Percentiles rank a stretch among this genome's conserved stretches.
These are phyloP conservation scores for Trachymyrmex cornetzi DNA, from an alignment of 1,140 invertebrate species.

Conservation along the genomic window DNA sequence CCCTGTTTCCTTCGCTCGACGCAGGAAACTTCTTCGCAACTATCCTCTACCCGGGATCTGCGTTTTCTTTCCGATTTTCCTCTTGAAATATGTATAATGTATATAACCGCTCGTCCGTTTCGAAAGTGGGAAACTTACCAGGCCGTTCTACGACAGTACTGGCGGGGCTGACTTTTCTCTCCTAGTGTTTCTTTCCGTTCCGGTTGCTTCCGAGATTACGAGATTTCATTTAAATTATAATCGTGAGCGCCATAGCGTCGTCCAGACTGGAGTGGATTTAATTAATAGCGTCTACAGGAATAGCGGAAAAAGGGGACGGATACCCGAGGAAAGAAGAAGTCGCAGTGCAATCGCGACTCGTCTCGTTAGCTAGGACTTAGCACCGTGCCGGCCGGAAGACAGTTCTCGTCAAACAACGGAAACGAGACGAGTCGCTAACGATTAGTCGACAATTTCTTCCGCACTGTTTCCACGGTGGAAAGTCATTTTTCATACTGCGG, in stretches of 20 bases:
- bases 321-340: slow-evolving; percentile 30
- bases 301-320: slow-evolving; percentile 36
- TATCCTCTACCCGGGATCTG: slow-evolving; percentile 44
- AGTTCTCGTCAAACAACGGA: slow-evolving; percentile 55
- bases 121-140: slow-evolving; percentile 60
- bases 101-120: slow-evolving; percentile 58
- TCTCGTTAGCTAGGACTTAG: slow-evolving; percentile 64
- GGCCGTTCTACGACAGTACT: background rate
- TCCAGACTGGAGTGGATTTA: slow-evolving; percentile 70
- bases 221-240: slow-evolving; percentile 81
- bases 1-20: slow-evolving; percentile 26
- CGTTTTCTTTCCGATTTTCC: slow-evolving; percentile 59
- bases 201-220: slow-evolving; percentile 62
- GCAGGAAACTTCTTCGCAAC: slow-evolving; percentile 65
- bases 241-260: slow-evolving; percentile 70
- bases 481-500: background rate
- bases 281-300: slow-evolving; percentile 72
- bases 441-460: slow-evolving; percentile 49
- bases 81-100: slow-evolving; percentile 60
- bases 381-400: slow-evolving; percentile 5
- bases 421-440: slow-evolving; percentile 32
- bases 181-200: slow-evolving; percentile 60
- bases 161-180: slow-evolving; percentile 57
- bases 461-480: background rate
- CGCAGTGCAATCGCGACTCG: slow-evolving; percentile 51